A percentile compares a stretch with the other conserved stretches of the same genome.
These are phyloP conservation scores for Nephrotoma guestfalica DNA, from an alignment of 2,888 invertebrate species.

Conservation along the genomic window DNA sequence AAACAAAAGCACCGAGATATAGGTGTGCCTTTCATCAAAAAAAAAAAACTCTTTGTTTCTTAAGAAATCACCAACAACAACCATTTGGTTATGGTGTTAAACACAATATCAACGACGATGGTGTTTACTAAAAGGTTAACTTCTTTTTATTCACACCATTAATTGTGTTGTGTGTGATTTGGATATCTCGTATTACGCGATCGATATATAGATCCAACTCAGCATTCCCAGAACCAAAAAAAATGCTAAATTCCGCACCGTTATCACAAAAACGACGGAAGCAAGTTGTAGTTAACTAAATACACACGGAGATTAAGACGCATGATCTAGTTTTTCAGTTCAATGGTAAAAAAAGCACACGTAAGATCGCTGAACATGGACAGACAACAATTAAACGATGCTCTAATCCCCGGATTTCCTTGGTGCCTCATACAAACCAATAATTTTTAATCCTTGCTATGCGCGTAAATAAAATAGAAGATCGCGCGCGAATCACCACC, in stretches of 20 bases:
- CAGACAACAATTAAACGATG: neutral
- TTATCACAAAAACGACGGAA: neutral
- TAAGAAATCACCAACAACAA: neutral
- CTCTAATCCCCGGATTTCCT: too few relatives aligned
- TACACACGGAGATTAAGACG: neutral
- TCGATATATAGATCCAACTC: neutral
- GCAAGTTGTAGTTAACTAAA: neutral
- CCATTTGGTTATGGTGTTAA: neutral
- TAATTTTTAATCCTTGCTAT: too few relatives aligned
- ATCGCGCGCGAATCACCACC: neutral
- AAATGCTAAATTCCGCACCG: neutral
- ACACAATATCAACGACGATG: neutral
- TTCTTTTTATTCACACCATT: neutral
- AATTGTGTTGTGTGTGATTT: neutral
- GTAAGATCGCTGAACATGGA: neutral
- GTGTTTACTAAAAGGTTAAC: neutral
- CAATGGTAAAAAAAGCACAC: neutral
- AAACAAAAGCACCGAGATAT: neutral
- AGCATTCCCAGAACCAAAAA: neutral
- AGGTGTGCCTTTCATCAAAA: neutral
- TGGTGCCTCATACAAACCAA: too few relatives aligned
- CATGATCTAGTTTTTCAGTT: neutral
- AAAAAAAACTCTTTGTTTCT: neutral
- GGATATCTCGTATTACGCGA: neutral
- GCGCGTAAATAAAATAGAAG: too few relatives aligned